Percentiles rank a stretch among this genome's conserved stretches.
Evolutionary conservation across 2,797 vertebrate genomes (phyloP).

Genomic region (Rhinichthys osculus): DNA sequence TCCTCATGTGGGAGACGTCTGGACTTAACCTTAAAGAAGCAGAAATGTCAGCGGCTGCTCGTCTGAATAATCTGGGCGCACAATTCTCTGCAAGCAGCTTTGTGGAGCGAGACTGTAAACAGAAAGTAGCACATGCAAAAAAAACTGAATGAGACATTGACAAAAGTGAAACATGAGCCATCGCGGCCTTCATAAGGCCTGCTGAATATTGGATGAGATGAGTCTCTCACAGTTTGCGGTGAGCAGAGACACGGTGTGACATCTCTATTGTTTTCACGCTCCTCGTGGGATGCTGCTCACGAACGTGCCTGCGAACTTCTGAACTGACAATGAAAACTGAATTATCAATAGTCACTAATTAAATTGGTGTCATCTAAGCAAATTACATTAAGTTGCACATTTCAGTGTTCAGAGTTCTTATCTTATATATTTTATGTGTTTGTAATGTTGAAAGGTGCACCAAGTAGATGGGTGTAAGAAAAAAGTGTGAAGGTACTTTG

Average conservation of each 20-base stretch:
- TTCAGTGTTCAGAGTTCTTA: background rate
- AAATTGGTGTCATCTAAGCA: background rate
- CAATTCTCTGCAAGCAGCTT: conserved; percentile 5
- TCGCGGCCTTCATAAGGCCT: conserved; percentile 50
- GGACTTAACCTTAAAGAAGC: conserved; percentile 48
- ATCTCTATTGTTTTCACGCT: conserved; percentile 36
- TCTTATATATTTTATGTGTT: background rate
- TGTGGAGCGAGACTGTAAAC: conserved; percentile 29
- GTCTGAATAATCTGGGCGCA: background rate
- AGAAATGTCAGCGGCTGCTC: conserved; percentile 31
- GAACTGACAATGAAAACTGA: background rate
- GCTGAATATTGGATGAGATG: conserved; percentile 63
- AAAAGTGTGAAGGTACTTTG: no score
- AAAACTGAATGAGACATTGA: conserved; percentile 57
- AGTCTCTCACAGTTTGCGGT: conserved; percentile 42
- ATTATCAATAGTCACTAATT: background rate
- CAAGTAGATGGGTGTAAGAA: background rate
- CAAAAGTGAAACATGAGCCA: conserved; percentile 50
- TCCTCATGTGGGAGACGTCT: conserved; percentile 46
- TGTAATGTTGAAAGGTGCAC: background rate
- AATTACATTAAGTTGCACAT: background rate
- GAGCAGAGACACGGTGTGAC: conserved; percentile 40
- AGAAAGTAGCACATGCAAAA: conserved; percentile 32
- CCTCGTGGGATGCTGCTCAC: background rate
- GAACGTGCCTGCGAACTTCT: background rate